phyloP scores from a whole-genome alignment of 30 jellyfish, hydroid and myxozoan genomes.

The Turritopsis dohrnii region DNA sequence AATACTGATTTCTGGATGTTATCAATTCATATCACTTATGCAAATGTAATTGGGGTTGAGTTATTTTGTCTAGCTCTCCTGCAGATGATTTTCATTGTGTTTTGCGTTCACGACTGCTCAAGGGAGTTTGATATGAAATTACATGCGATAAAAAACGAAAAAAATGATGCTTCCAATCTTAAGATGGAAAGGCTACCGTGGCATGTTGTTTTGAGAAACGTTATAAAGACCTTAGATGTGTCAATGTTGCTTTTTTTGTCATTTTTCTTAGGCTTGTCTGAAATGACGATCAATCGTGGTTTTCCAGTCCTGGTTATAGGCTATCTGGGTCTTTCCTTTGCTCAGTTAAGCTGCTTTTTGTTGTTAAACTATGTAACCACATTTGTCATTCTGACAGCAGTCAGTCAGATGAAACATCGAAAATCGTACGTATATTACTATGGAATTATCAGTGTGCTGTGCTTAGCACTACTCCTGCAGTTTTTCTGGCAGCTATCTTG shows the following conservation, averaged over 20 bases:
- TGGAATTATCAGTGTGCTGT: neutral
- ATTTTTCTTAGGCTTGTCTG: neutral
- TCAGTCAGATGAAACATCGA: neutral
- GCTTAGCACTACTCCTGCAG: neutral
- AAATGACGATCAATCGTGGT: neutral
- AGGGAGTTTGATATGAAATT: conserved; percentile 5
- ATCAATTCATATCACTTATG: neutral
- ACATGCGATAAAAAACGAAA: neutral
- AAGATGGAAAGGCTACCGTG: neutral
- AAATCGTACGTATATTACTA: neutral
- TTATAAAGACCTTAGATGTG: neutral
- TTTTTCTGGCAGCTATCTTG: neutral
- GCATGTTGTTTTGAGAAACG: neutral
- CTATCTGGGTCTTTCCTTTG: neutral
- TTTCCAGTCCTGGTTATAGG: neutral
- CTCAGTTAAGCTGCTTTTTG: neutral
- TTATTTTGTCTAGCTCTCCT: neutral
- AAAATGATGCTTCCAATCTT: too few species aligned
- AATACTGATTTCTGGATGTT: neutral
- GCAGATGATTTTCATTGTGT: neutral
- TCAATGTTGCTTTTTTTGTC: neutral
- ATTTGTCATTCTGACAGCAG: neutral
- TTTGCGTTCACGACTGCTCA: neutral
- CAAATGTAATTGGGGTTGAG: neutral
- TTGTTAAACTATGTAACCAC: neutral